Percentiles rank a stretch among this genome's conserved stretches.
Conservation (phyloP, 2,888 invertebrate species). For the Oxystoma pomonae region DNA sequence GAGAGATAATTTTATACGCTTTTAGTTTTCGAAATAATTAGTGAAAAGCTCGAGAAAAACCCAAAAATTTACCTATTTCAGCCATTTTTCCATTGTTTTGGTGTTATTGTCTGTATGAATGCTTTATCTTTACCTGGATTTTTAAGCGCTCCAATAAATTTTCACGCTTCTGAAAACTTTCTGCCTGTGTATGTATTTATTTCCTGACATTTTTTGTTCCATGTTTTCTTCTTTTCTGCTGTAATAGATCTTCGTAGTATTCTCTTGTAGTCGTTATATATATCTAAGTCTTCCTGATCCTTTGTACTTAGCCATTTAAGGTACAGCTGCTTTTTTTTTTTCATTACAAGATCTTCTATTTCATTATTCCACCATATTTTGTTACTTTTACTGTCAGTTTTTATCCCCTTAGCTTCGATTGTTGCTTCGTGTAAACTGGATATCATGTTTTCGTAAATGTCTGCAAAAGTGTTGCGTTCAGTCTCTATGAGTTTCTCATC, state of each 20-base stretch:
- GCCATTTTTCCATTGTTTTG: too few species aligned
- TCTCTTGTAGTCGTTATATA: background rate
- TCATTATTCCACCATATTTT: slow-evolving; percentile 1
- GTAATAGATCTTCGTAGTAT: background rate
- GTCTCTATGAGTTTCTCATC: background rate
- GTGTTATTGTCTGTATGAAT: too few species aligned
- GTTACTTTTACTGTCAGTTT: background rate
- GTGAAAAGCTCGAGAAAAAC: too few species aligned
- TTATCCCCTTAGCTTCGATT: background rate
- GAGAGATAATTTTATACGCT: too few species aligned
- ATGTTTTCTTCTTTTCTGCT: too few species aligned
- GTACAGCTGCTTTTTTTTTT: slow-evolving; percentile 1
- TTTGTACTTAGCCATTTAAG: background rate
- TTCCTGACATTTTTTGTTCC: too few species aligned
- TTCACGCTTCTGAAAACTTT: too few species aligned
- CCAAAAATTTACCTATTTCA: too few species aligned
- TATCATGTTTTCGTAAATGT: background rate
- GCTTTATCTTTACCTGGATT: too few species aligned
- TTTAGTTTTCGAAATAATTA: too few species aligned
- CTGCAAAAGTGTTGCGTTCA: background rate
- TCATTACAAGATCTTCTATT: background rate
- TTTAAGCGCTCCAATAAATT: too few species aligned
- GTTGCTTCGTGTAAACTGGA: background rate
- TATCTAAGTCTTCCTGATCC: background rate
- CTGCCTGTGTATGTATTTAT: too few species aligned